Evolutionary conservation across 2,797 vertebrate species (phyloP), one percentile per base, ranked within the genome.

Genomic region (Pipistrellus kuhlii): DNA sequence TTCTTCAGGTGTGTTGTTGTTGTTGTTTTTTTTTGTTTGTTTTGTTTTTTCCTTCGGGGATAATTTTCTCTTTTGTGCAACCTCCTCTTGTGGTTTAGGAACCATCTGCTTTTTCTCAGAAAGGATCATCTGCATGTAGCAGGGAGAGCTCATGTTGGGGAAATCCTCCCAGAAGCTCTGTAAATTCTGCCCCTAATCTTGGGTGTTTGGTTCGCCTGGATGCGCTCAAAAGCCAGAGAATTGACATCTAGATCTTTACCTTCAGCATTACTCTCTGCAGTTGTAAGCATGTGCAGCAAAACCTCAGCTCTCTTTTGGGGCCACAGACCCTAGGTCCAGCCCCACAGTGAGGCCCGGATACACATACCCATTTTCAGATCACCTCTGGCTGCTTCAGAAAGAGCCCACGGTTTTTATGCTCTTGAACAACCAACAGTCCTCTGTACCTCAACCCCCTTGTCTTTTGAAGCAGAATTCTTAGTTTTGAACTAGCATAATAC

Each of bases 401-500:
- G n/a, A 66, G n/a, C n/a, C 64, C 64, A 35, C 17, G 0, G 2
- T 62, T 66, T 89, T 57, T 62, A 78, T 53, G 73, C 57, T 48
- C 64, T 57, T 73, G 53, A 91, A 64, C 2, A 23, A 55, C 62
- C 8, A 17, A 18, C 12, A 12, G 3, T 38, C 27, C 21, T 90
- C 30, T 64, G 12, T 44, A 53, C 5, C 35, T 87, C 25, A 44
- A 41, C 17, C 2, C 69, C 59, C 38, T 78, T 6, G 38, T 44
- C 62, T 55, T 71, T 73, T 84, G 66, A 95, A 83, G 38, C 13
- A 80, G 17, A 1, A 59, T 64, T 89, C 87, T 91, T 53, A 30
- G 51, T 94, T 82, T 81, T 71, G 48, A 96, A 55, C 44, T 88
- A 73, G 76, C 69, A 59, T 87, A 64, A 57, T 87, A 93, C 84